Base-by-base conservation (phyloP, 2,797 vertebrate genomes). In the Fringilla coelebs region DNA sequence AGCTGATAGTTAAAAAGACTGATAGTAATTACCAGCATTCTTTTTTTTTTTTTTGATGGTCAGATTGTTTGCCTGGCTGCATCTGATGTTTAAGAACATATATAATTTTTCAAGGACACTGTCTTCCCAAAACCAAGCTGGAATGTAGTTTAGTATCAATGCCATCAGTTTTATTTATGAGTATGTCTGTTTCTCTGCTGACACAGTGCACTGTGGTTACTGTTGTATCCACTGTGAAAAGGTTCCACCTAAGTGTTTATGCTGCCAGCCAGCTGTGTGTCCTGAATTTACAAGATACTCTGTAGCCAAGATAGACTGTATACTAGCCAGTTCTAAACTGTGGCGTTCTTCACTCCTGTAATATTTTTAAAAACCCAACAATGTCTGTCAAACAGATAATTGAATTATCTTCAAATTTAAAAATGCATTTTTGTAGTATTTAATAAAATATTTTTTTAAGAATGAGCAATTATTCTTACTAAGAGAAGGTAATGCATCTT, bases 391-490 rank as follows among this genome's bases (percentile, higher is more conserved):
- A 28, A 67, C 16, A 80, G 57, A 40, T 72, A 89, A 89, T 68
- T 71, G 11, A 70, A 65, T 73, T 45, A 26, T 40, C 25, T 66
- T 81, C 20, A 32, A 15, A 52, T 76, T 41, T 43, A 38, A 84
- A 89, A 86, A 67, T 40, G 12, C 10, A 18, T 70, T 94, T 88
- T 54, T 74, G 18, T 55, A 55, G 18, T 43, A 61, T 90, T 34
- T 80, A 72, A 58, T 80, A 72, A 91, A 92, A 78, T 46, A 68
- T 5, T 55, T 63, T 73, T 80, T 88, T 77, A 71, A 78, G 73
- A 89, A 88, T 79, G 41, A 93, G n/a, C 62, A 70, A 15, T 74
- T 93, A 61, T 67, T 94, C 54, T 93, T 96, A 55, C 45, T 55
- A 62, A 45, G 58, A 67, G 66, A 87, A 77, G 32, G 41, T 84